Evolutionary conservation across 1,140 invertebrate species (phyloP).

Genomic region (Cepaea nemoralis): DNA sequence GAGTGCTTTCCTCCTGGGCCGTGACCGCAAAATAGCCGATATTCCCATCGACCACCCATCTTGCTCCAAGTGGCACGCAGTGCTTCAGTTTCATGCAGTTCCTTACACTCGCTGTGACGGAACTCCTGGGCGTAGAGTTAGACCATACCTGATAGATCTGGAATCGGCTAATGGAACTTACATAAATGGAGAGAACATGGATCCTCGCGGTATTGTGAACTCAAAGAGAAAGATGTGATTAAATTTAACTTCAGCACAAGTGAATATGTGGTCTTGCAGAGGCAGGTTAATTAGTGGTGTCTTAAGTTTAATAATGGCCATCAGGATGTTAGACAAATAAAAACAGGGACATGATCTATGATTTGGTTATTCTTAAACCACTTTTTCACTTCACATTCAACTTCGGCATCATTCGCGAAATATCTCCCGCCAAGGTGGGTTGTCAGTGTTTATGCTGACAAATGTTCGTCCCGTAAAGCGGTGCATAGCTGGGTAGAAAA

Average conservation of each 20-base stretch:
- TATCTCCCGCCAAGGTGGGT: too few relatives aligned
- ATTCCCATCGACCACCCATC: slow-evolving; percentile 98
- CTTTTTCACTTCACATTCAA: too few relatives aligned
- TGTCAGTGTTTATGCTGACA: too few relatives aligned
- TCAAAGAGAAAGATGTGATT: slow-evolving; percentile 95
- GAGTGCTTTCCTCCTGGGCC: slow-evolving; percentile 94
- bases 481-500: too few relatives aligned
- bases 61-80: slow-evolving; percentile 98
- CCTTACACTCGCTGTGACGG: slow-evolving; percentile 76
- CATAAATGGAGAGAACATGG: slow-evolving; percentile 94
- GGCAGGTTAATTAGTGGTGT: too few relatives aligned
- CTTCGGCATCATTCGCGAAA: too few relatives aligned
- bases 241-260: slow-evolving; percentile 97
- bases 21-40: slow-evolving; percentile 94
- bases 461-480: too few relatives aligned
- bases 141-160: slow-evolving; percentile 96
- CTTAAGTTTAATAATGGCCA: too few relatives aligned
- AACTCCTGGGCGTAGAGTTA: slow-evolving; percentile 72
- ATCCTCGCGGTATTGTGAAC: slow-evolving; percentile 88
- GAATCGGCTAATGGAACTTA: slow-evolving; percentile 98
- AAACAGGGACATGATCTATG: too few relatives aligned
- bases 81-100: slow-evolving; percentile 92
- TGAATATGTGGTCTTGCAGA: slow-evolving; percentile 97
- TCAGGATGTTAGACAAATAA: too few relatives aligned
- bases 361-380: too few relatives aligned